Evolutionary conservation across 2,113 vertebrate species (phyloP), one percentile per base, ranked within the genome.

Genomic region (Fukomys damarensis): DNA sequence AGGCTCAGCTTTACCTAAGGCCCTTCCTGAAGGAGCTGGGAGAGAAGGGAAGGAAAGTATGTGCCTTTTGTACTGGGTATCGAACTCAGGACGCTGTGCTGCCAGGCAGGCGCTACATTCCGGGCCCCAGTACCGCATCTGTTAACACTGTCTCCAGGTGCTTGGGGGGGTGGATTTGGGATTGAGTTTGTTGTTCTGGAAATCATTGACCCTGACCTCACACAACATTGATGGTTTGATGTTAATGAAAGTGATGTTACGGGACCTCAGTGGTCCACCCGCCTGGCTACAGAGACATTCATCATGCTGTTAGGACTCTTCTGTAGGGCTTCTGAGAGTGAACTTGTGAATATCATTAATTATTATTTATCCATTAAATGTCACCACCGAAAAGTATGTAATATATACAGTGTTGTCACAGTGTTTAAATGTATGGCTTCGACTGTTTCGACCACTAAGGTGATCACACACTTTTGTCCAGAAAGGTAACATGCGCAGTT

Each of bases 351-450:
- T 68, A 68, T 65, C 59, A 49, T 90, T 72, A 59, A 58, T 87
- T 93, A 81, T 49, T 85, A 76, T 70, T 93, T 85, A 92, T 86
- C 35, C 88, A 89, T 41, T 41, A 22, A 35, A 7, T 66, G 16
- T 52, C 81, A 81, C 19, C 5, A 28, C 9, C 4, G 35, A 46
- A 65, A 2, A 46, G 26, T 52, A 58, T 68, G 10, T 41, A 41
- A 59, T 38, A 63, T 41, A n/a, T 14, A 80, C 35, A 49, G 3
- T 54, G 81, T 2, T 86, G 41, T 80, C 43, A 61, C 9, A 22
- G 7, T 46, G 12, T 91, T 86, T 84, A 96, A 81, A 68, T 14
- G 32, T 28, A 85, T 85, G 28, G 14, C 63, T 86, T 93, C 41
- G 79, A 2, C 20, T 86, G 24, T 68, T 95, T 86, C 59, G 38